Conservation (phyloP, 2,888 invertebrate species). For the Lingula anatina region DNA sequence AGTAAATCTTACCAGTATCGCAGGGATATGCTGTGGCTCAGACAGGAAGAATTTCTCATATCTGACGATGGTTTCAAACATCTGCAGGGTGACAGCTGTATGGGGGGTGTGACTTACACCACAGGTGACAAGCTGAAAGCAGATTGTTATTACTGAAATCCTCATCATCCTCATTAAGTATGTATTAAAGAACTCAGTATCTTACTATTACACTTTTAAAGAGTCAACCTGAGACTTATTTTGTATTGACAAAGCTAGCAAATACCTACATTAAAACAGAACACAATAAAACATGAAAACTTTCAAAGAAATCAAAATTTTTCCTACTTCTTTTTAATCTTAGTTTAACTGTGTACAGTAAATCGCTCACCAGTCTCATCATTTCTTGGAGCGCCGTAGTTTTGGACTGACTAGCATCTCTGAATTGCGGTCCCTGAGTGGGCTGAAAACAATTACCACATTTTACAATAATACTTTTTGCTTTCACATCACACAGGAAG, state of each 20-base stretch:
- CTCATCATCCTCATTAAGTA: too few species aligned
- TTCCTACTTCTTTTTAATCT: too few species aligned
- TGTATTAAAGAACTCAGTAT: too few species aligned
- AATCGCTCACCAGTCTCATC: constrained; percentile 50
- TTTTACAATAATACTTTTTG: too few species aligned
- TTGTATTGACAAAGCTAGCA: background rate
- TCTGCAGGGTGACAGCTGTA: constrained; percentile 54
- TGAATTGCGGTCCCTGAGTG: constrained; percentile 52
- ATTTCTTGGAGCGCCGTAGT: constrained; percentile 52
- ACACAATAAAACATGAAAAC: too few species aligned
- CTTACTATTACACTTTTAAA: background rate
- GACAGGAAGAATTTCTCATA: constrained; percentile 58
- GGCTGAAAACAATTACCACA: constrained; percentile 32
- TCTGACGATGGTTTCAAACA: constrained; percentile 56
- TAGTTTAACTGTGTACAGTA: background rate
- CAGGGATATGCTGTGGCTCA: constrained; percentile 54
- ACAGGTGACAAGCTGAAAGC: constrained; percentile 52
- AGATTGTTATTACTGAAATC: too few species aligned
- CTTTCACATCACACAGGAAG: too few species aligned
- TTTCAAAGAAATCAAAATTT: too few species aligned
- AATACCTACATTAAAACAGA: background rate
- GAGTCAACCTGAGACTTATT: background rate
- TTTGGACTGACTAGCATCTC: constrained; percentile 44
- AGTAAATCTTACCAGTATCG: constrained; percentile 47
- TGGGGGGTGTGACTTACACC: constrained; percentile 54